A percentile compares a stretch with the other conserved stretches of the same genome.
Conservation (phyloP, 2,888 invertebrate genomes). For the Pollenia angustigena region DNA sequence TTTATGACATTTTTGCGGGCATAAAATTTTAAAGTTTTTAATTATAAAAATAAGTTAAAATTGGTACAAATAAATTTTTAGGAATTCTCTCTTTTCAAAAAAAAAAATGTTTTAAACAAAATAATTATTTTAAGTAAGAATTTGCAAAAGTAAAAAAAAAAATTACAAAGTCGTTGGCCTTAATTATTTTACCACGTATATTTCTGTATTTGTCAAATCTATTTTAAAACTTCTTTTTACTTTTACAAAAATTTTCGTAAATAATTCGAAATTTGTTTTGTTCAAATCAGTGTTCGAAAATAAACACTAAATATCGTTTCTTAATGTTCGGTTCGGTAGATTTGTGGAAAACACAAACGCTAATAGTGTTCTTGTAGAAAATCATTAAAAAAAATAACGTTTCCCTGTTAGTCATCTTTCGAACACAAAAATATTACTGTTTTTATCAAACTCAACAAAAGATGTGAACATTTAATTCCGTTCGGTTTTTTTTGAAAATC, state of each 20-base stretch:
- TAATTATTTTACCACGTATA: not conserved
- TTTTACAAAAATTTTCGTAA: slow-evolving; percentile 10
- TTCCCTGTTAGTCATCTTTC: too few relatives aligned
- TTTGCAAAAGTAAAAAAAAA: not conserved
- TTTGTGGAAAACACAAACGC: too few relatives aligned
- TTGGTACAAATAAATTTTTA: not conserved
- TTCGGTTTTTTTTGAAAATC: too few relatives aligned
- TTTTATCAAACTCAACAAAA: too few relatives aligned
- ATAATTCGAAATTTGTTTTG: slow-evolving; percentile 23
- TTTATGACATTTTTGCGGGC: not conserved
- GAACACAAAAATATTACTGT: too few relatives aligned
- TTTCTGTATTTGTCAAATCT: not conserved
- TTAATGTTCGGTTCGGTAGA: too few relatives aligned
- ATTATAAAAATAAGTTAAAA: not conserved
- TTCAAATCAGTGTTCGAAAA: too few relatives aligned
- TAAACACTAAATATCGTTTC: too few relatives aligned
- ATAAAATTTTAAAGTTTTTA: not conserved
- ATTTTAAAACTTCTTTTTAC: not conserved
- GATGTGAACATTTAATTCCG: too few relatives aligned
- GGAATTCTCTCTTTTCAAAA: not conserved
- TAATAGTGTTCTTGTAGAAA: too few relatives aligned
- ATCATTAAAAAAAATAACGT: too few relatives aligned
- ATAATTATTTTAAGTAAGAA: not conserved
- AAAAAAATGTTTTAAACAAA: not conserved
- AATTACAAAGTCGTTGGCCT: slow-evolving; percentile 2